A percentile compares a stretch with the other conserved stretches of the same genome.
Conservation (phyloP, 2,113 vertebrate genomes). For the Jaculus jaculus region DNA sequence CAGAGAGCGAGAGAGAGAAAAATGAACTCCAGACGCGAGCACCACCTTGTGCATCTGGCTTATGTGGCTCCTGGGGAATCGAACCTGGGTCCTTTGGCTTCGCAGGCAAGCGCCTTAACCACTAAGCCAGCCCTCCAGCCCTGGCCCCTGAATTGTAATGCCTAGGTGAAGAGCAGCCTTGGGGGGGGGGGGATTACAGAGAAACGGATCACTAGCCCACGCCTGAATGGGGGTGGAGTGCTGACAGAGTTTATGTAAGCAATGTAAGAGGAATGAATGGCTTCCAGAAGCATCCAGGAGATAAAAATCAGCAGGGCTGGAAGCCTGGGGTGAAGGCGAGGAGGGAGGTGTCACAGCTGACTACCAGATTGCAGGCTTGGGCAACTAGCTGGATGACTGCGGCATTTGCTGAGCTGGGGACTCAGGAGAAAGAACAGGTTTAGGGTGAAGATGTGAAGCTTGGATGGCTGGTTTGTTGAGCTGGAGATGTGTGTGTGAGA, state of each 20-base stretch:
- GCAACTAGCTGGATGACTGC: constrained; percentile 37
- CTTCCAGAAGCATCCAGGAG: neutral
- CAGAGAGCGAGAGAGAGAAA: too few relatives aligned
- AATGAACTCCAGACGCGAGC: too few relatives aligned
- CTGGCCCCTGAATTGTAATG: too few relatives aligned
- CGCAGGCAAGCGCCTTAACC: too few relatives aligned
- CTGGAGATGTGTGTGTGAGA: neutral
- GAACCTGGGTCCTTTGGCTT: too few relatives aligned
- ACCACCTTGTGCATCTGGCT: too few relatives aligned
- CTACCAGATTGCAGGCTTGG: constrained; percentile 37
- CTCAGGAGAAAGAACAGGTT: constrained; percentile 64
- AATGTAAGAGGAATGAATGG: neutral
- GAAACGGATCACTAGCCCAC: too few relatives aligned
- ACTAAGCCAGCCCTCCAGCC: too few relatives aligned
- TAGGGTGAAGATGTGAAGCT: neutral
- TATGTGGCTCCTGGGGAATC: too few relatives aligned
- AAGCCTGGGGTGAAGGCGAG: neutral
- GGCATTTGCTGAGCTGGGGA: neutral
- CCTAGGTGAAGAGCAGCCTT: neutral
- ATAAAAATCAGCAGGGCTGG: constrained; percentile 29
- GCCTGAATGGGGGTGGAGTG: too few relatives aligned
- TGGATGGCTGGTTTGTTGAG: neutral
- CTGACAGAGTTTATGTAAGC: too few relatives aligned
- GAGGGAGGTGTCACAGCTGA: constrained; percentile 27
- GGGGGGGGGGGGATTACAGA: too few relatives aligned